Evolutionary conservation across 2,888 invertebrate genomes (phyloP).

Genomic region (Volucella bombylans): DNA sequence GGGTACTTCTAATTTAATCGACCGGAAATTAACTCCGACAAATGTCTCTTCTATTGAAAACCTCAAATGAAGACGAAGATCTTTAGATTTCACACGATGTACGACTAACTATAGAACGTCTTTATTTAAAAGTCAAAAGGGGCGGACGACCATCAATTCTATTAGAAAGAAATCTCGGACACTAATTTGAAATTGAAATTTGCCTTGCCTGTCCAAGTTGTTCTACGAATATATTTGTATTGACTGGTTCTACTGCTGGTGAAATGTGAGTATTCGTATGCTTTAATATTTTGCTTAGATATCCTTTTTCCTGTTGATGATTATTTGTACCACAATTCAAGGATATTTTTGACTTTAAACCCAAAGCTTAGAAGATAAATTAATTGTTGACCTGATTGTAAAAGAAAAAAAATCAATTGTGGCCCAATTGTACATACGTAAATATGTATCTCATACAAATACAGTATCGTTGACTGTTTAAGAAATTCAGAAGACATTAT

Average conservation of each 20-base stretch:
- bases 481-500: too few relatives aligned
- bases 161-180: conserved; percentile 46
- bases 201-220: conserved; percentile 46
- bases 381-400: too few relatives aligned
- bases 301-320: conserved; percentile 26
- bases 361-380: too few relatives aligned
- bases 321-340: conserved; percentile 69
- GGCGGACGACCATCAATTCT: conserved; percentile 48
- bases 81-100: conserved; percentile 29
- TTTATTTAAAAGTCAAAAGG: conserved; percentile 36
- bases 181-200: conserved; percentile 72
- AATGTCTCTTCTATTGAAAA: conserved; percentile 52
- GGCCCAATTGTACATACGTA: too few relatives aligned
- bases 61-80: conserved; percentile 55
- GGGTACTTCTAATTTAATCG: conserved; percentile 69
- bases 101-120: conserved; percentile 16
- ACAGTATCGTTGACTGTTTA: too few relatives aligned
- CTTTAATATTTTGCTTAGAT: conserved; percentile 15
- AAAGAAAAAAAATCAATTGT: too few relatives aligned
- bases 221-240: background rate
- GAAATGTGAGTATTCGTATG: conserved; percentile 3
- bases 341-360: conserved; percentile 22
- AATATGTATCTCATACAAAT: too few relatives aligned
- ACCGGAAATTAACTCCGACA: conserved; percentile 70
- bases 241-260: background rate